Evolutionary conservation across 1,140 invertebrate species (phyloP).

Genomic region (Idris sp.): DNA sequence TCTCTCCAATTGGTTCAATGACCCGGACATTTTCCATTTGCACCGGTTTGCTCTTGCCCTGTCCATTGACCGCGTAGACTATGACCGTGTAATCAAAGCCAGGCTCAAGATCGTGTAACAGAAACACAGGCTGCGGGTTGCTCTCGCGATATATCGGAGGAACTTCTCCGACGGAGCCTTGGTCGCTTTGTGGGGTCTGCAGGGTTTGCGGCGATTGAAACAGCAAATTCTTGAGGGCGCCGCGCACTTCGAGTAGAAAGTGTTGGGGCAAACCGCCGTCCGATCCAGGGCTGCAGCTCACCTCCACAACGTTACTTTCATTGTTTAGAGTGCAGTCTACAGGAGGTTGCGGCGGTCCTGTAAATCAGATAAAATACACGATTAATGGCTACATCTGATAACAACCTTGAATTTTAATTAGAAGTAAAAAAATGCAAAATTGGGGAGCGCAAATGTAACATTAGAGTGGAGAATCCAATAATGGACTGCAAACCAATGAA

Average conservation of each 20-base stretch:
- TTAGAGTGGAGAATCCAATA: too few relatives aligned
- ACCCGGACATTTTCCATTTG: constrained; percentile 80
- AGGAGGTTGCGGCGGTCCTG: constrained; percentile 84
- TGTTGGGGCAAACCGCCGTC: constrained; percentile 90
- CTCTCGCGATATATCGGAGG: constrained; percentile 80
- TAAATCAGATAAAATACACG: constrained; percentile 64
- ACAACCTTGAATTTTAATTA: too few relatives aligned
- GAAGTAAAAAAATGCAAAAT: too few relatives aligned
- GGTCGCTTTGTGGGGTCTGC: constrained; percentile 81
- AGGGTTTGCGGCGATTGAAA: constrained; percentile 73
- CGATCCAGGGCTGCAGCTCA: constrained; percentile 86
- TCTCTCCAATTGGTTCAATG: constrained; percentile 72
- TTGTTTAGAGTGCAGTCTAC: constrained; percentile 84
- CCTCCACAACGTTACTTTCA: constrained; percentile 82
- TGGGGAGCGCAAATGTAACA: too few relatives aligned
- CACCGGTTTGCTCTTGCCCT: constrained; percentile 83
- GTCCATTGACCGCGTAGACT: constrained; percentile 85
- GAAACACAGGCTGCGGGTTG: constrained; percentile 82
- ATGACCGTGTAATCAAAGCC: constrained; percentile 83
- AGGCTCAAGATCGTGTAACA: constrained; percentile 82
- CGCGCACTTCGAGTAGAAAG: constrained; percentile 89
- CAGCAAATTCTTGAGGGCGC: constrained; percentile 77
- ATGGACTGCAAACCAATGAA: too few relatives aligned
- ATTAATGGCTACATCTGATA: constrained; percentile 43
- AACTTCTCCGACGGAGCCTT: constrained; percentile 76